These are phyloP conservation scores for Pachypeltis micranthus DNA, from an alignment of 1,140 invertebrate genomes.

Conservation along the genomic window DNA sequence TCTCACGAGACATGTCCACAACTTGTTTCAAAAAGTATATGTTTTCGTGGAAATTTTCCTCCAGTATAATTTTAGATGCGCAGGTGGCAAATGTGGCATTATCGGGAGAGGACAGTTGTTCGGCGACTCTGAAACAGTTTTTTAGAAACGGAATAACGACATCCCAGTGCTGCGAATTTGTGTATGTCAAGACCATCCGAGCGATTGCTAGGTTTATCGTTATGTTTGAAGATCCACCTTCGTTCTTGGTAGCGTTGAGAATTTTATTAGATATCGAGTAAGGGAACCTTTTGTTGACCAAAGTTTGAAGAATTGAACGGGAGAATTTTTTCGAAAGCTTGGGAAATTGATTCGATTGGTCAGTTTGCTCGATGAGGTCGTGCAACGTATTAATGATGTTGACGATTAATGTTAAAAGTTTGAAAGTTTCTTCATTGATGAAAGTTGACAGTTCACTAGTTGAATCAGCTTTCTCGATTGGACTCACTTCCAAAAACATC, in stretches of 20 bases:
- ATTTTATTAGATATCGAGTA: not conserved
- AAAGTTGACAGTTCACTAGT: not conserved
- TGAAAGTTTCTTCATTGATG: not conserved
- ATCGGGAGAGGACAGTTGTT: not conserved
- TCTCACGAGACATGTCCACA: not conserved
- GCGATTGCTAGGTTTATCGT: not conserved
- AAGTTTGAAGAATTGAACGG: not conserved
- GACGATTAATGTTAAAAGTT: not conserved
- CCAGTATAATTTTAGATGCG: not conserved
- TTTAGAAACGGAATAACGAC: not conserved
- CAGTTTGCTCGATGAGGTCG: not conserved
- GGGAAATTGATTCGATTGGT: not conserved
- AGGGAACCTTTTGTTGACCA: not conserved
- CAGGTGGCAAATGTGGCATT: not conserved
- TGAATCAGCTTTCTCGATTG: not conserved
- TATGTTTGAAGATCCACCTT: not conserved
- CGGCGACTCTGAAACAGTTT: not conserved
- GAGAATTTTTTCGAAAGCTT: not conserved
- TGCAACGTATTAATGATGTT: not conserved
- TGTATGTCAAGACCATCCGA: not conserved
- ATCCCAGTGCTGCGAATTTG: not conserved
- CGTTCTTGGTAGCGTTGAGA: not conserved
- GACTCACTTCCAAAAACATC: not conserved
- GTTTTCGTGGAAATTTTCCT: not conserved
- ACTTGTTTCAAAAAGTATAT: slow-evolving; percentile 1